Evolutionary conservation across 2,797 vertebrate species (phyloP).

Genomic region (Sebastes matsubarae): DNA sequence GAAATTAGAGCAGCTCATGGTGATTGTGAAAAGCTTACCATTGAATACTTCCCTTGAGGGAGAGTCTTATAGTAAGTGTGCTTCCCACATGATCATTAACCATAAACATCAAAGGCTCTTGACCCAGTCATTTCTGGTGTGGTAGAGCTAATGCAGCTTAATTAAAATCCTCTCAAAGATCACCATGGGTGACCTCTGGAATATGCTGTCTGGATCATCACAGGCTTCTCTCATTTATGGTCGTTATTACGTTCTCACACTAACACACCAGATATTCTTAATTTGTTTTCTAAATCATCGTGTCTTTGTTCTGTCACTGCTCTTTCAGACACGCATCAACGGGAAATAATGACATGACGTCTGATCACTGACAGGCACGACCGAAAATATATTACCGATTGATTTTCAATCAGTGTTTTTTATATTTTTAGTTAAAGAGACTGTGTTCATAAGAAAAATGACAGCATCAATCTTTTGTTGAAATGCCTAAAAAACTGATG

Average conservation of each 20-base stretch:
- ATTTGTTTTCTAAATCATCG: slow-evolving; percentile 38
- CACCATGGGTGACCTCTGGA: slow-evolving; percentile 68
- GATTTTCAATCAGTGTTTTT: neutral
- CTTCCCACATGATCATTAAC: slow-evolving; percentile 75
- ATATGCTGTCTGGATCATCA: slow-evolving; percentile 49
- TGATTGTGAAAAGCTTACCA: slow-evolving; percentile 72
- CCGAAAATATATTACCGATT: neutral
- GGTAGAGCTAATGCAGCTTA: slow-evolving; percentile 74
- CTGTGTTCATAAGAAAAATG: neutral
- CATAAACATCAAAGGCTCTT: slow-evolving; percentile 77
- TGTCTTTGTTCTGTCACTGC: neutral
- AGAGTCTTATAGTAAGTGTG: slow-evolving; percentile 65
- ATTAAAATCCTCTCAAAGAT: slow-evolving; percentile 78
- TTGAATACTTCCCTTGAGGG: slow-evolving; percentile 72
- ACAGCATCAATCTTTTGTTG: neutral
- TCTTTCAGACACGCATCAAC: neutral
- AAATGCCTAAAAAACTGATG: neutral
- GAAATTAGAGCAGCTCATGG: slow-evolving; percentile 69
- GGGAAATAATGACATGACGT: neutral
- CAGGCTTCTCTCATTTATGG: slow-evolving; percentile 36
- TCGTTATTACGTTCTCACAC: slow-evolving; percentile 13
- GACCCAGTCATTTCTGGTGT: slow-evolving; percentile 72
- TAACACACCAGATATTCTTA: slow-evolving; percentile 15
- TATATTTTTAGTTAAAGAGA: neutral
- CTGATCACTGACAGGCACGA: neutral